Evolutionary conservation across 2,797 vertebrate genomes (phyloP), one percentile per base, ranked within the genome.

Genomic region (Danio choprae): DNA sequence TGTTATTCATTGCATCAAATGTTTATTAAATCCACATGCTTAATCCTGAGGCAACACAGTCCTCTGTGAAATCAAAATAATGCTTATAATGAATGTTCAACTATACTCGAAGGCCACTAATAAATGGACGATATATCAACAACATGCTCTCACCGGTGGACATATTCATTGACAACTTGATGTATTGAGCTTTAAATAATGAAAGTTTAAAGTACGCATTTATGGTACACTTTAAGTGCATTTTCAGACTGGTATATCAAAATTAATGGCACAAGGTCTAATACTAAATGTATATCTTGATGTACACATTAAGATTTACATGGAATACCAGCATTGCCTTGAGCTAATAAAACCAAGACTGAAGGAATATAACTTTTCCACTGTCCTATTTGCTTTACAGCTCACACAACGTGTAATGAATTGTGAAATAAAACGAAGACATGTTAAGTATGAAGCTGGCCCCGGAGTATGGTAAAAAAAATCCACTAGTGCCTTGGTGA

Each of bases 391-490:
- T 80, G 46, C 56, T 20, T 43, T 15, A 69, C 50, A 64, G 56
- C 58, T 56, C 58, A 77, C 29, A 74, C 41, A 81, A 84, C 20
- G 18, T 53, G 64, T 38, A 62, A 83, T 56, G 56, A 80, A 65
- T 77, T 74, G 65, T 63, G 22, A 70, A 72, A 81, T 74, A 76
- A 86, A 83, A 81, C 59, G 38, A 69, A 81, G 36, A 41, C 81
- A 79, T 58, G 58, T 80, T 77, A 77, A 79, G 76, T 84, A 81
- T 81, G 50, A 77, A 73, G 58, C 71, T 48, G 62, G 68, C 56
- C 29, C 58, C 22, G 77, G 43, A 74, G 74, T 58, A 85, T 81
- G 84, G 83, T 83, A 85, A 87, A 84, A 82, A 74, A 50, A 83
- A 15, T 85, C 87, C 81, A 73, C 79, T 82, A 74, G 80, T 79